phyloP scores from a whole-genome alignment of 2,113 vertebrate genomes.

The Platanista minor region DNA sequence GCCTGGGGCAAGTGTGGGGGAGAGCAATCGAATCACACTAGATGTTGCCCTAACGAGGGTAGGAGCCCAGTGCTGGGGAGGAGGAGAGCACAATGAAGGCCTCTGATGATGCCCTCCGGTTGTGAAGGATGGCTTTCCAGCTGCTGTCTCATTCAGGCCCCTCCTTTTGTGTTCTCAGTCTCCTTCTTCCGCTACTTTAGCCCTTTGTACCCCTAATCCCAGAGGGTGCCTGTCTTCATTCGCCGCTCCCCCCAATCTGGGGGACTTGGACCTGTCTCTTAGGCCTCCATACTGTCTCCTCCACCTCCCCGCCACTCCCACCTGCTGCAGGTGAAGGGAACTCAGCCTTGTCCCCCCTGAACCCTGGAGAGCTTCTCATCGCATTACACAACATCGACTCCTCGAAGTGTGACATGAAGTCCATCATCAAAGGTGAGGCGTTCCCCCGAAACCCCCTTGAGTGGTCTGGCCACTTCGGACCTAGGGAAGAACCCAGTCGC shows the following conservation, averaged over 20 bases:
- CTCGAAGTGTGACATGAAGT: constrained; percentile 95
- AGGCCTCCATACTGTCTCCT: neutral
- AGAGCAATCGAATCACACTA: accelerated
- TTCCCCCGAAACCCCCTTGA: accelerated
- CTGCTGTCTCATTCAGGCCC: accelerated
- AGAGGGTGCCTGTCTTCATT: accelerated
- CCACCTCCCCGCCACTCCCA: accelerated
- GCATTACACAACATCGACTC: constrained; percentile 95
- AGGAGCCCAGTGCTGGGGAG: accelerated
- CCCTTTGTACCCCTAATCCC: neutral
- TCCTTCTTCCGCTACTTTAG: too few relatives aligned
- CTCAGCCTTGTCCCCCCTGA: constrained; percentile 91
- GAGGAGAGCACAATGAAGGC: too few relatives aligned
- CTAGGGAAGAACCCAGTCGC: neutral
- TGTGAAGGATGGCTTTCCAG: neutral
- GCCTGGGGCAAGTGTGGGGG: neutral
- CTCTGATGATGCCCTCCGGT: accelerated
- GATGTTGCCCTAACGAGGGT: neutral
- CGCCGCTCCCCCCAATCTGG: too few relatives aligned
- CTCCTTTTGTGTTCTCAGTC: neutral
- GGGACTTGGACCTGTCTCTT: neutral
- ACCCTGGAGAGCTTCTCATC: constrained; percentile 93
- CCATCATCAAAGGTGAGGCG: constrained; percentile 93
- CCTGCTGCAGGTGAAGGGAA: constrained; percentile 86
- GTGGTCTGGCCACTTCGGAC: neutral